Conservation (phyloP, 1,140 invertebrate species). For the Chrysomallon squamiferum region DNA sequence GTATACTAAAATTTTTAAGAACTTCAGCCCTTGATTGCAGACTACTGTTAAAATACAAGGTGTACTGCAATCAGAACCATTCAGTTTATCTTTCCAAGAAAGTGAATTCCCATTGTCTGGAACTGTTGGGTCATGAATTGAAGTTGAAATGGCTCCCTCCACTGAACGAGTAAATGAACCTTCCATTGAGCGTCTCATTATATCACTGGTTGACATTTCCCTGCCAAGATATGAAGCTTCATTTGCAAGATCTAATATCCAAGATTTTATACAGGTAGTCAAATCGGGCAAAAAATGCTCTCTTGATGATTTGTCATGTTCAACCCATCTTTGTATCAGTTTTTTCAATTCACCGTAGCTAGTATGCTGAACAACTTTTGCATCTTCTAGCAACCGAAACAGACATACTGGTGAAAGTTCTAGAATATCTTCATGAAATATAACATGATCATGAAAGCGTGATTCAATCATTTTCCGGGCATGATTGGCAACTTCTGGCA, state of each 20-base stretch:
- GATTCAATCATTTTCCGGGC: constrained; percentile 55
- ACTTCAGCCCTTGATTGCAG: constrained; percentile 57
- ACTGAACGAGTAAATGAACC: constrained; percentile 6
- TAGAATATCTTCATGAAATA: constrained; percentile 56
- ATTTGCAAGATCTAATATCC: constrained; percentile 48
- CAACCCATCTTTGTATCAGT: constrained; percentile 49
- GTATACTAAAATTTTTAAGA: constrained; percentile 54
- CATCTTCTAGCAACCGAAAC: constrained; percentile 47
- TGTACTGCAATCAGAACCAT: constrained; percentile 4
- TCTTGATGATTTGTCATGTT: constrained; percentile 39
- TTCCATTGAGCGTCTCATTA: constrained; percentile 27
- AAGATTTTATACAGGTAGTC: constrained; percentile 44
- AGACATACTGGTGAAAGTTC: constrained; percentile 57
- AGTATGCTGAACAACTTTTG: constrained; percentile 48
- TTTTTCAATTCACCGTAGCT: constrained; percentile 51
- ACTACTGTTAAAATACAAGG: constrained; percentile 50
- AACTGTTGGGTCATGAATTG: neutral
- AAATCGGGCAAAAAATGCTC: constrained; percentile 35
- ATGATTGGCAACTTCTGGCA: constrained; percentile 46
- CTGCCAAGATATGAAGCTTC: constrained; percentile 35
- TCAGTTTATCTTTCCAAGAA: neutral
- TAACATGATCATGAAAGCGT: constrained; percentile 58
- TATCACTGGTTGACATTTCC: constrained; percentile 14
- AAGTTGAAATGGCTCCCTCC: neutral
- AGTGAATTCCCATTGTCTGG: too few species aligned